These are phyloP conservation scores for Epinotia ramella DNA, from an alignment of 2,888 invertebrate species.

Conservation along the genomic window DNA sequence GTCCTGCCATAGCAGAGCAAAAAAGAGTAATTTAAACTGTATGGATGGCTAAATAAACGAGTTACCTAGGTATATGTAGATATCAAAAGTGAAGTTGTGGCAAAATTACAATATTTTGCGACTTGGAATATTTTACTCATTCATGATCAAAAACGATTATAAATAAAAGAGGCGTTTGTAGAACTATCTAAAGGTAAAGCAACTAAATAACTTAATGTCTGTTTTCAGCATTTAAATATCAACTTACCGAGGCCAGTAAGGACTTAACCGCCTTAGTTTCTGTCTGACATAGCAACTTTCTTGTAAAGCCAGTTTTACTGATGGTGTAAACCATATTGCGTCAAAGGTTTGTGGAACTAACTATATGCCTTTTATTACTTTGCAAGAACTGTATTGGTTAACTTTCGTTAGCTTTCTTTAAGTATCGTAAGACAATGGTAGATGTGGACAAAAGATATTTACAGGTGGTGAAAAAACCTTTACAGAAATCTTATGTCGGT, in stretches of 20 bases:
- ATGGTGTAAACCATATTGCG: not conserved
- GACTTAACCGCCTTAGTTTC: not conserved
- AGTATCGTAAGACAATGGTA: slow-evolving; percentile 10
- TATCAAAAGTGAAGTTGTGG: too few relatives aligned
- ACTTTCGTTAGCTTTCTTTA: slow-evolving; percentile 9
- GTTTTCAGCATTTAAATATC: slow-evolving; percentile 3
- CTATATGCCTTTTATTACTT: not conserved
- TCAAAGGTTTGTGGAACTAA: not conserved
- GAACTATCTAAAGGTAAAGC: not conserved
- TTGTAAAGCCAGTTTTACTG: not conserved
- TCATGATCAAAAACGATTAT: not conserved
- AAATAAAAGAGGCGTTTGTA: not conserved
- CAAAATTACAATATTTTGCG: too few relatives aligned
- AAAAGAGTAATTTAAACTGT: too few relatives aligned
- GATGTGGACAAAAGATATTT: not conserved
- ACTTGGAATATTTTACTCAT: too few relatives aligned
- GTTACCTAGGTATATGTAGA: too few relatives aligned
- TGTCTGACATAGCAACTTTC: not conserved
- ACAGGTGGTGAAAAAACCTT: not conserved
- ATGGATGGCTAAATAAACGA: too few relatives aligned
- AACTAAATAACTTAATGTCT: not conserved
- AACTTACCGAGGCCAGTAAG: not conserved
- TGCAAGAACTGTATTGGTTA: not conserved
- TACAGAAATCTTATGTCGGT: not conserved
- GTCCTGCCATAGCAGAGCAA: too few relatives aligned